A percentile compares a stretch with the other conserved stretches of the same genome.
Conservation (phyloP, 2,113 vertebrate genomes). For the Acrocephalus arundinaceus region DNA sequence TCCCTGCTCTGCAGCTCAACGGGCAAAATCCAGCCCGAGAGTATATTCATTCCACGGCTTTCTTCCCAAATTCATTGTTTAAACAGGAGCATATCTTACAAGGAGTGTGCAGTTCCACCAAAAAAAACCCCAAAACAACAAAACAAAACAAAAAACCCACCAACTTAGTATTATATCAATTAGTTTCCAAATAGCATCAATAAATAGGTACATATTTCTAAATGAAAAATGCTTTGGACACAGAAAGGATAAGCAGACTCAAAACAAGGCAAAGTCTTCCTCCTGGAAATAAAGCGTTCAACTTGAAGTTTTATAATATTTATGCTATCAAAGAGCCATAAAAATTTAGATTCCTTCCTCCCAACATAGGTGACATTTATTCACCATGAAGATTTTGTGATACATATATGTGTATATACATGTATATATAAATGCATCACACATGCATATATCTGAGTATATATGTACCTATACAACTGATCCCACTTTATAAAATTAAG, state of each 20-base stretch:
- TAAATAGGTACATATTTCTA: neutral
- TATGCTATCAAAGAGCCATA: neutral
- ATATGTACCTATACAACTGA: neutral
- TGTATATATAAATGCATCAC: neutral
- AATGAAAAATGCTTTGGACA: neutral
- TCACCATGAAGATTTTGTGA: neutral
- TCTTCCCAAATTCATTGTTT: neutral
- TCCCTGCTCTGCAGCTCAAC: neutral
- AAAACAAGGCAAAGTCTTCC: neutral
- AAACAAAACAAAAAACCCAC: neutral
- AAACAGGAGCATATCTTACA: neutral
- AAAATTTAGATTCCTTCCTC: neutral
- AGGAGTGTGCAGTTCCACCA: neutral
- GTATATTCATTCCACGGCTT: neutral
- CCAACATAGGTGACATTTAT: neutral
- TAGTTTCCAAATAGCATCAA: neutral
- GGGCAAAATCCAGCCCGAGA: neutral
- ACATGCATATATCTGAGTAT: fast-evolving
- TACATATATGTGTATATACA: too few species aligned
- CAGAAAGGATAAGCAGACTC: neutral
- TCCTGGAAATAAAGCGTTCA: neutral
- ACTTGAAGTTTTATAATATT: neutral
- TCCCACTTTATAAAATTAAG: neutral
- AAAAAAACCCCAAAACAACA: too few species aligned
- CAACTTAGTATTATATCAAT: neutral